phyloP scores from a whole-genome alignment of 2,797 vertebrate genomes.

The Platyrinchus mystaceus region DNA sequence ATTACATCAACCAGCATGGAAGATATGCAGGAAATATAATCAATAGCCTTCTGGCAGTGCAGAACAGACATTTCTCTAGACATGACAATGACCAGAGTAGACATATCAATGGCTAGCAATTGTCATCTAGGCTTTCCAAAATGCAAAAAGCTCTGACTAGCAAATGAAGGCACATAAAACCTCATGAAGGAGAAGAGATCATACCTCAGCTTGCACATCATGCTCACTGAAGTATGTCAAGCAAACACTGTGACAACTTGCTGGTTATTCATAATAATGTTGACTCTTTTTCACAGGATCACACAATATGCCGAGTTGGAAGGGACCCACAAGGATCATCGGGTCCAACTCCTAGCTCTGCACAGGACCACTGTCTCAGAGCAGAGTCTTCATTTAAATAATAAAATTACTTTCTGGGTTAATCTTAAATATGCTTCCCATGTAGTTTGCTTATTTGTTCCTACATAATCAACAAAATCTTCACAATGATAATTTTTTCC shows the following conservation, averaged over 20 bases:
- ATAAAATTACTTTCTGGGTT: background rate
- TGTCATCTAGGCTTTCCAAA: background rate
- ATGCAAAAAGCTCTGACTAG: background rate
- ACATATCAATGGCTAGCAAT: background rate
- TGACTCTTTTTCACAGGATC: background rate
- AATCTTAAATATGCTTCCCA: background rate
- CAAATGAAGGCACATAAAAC: background rate
- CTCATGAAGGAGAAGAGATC: background rate
- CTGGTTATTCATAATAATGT: background rate
- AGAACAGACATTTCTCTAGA: background rate
- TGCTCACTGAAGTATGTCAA: background rate
- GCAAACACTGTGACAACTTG: background rate
- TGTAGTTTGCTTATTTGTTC: background rate
- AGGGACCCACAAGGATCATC: background rate
- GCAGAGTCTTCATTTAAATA: background rate
- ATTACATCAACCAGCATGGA: background rate
- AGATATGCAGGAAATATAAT: background rate
- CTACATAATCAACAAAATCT: background rate
- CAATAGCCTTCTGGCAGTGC: background rate
- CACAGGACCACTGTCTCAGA: background rate
- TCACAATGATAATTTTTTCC: background rate
- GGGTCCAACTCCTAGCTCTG: background rate
- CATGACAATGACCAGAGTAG: background rate
- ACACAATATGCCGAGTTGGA: background rate
- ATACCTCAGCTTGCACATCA: background rate